A percentile compares a stretch with the other conserved stretches of the same genome.
Conservation (phyloP, 2,888 invertebrate species). For the Dolichopus griseipennis region DNA sequence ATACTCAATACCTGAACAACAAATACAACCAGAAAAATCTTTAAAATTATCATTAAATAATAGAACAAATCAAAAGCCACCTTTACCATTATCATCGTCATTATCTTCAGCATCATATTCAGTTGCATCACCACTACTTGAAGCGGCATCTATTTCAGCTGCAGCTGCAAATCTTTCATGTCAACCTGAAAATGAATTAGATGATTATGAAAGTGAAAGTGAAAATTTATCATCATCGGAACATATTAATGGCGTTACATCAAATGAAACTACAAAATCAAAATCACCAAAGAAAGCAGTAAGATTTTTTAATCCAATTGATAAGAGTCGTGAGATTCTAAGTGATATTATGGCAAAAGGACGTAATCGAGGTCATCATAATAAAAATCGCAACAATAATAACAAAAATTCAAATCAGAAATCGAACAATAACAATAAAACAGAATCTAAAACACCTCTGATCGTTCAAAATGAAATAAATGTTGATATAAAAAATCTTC, state of each 20-base stretch:
- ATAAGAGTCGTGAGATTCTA: conserved; percentile 35
- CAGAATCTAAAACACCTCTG: not conserved
- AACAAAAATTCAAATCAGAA: conserved; percentile 16
- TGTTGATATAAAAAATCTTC: conserved; percentile 14
- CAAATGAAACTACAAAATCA: not conserved
- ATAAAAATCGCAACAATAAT: conserved; percentile 20
- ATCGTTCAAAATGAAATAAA: not conserved
- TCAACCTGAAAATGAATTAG: not conserved
- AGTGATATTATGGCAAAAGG: conserved; percentile 42
- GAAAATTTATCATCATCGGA: not conserved
- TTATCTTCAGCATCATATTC: conserved; percentile 3
- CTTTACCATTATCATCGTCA: conserved; percentile 1
- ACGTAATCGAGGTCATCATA: conserved; percentile 39
- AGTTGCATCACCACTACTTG: not conserved
- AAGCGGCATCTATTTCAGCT: not conserved
- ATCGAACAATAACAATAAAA: not conserved
- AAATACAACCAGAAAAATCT: conserved; percentile 17
- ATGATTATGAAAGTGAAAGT: not conserved
- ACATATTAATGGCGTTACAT: not conserved
- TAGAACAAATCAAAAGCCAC: not conserved
- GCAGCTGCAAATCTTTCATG: not conserved
- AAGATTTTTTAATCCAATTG: conserved; percentile 30
- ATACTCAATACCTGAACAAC: conserved; percentile 8
- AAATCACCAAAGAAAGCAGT: conserved; percentile 13
- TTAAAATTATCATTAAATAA: conserved; percentile 12